A percentile compares a stretch with the other conserved stretches of the same genome.
These are phyloP conservation scores for Zeuzera pyrina DNA, from an alignment of 2,888 invertebrate species.

Conservation along the genomic window DNA sequence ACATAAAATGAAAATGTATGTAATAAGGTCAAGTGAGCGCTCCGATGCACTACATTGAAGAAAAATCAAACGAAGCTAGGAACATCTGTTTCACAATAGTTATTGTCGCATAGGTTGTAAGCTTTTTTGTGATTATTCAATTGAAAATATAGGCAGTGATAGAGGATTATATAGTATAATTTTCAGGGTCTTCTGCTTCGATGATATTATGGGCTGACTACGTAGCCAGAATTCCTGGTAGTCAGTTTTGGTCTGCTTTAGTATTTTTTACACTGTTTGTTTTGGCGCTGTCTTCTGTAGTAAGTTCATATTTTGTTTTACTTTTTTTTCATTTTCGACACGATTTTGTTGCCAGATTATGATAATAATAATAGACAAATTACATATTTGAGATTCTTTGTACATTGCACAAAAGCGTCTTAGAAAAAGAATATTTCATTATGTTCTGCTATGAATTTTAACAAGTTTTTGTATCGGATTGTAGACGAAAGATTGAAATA, in stretches of 20 bases:
- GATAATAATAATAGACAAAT: background rate
- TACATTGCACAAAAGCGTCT: background rate
- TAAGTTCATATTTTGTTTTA: constrained; percentile 20
- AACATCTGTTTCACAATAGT: too few species aligned
- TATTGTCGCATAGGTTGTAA: too few species aligned
- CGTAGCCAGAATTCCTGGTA: constrained; percentile 51
- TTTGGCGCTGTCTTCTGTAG: constrained; percentile 45
- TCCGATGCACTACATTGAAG: too few species aligned
- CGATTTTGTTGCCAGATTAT: background rate
- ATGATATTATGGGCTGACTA: constrained; percentile 58
- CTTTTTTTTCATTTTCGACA: background rate
- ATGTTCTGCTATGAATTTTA: too few species aligned
- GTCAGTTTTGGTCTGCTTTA: constrained; percentile 58
- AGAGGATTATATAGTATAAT: constrained; percentile 3
- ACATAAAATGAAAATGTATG: too few species aligned
- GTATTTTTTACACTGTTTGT: constrained; percentile 54
- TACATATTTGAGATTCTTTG: background rate
- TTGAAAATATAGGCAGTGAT: background rate
- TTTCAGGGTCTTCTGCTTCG: constrained; percentile 42
- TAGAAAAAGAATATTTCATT: too few species aligned
- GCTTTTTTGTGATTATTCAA: too few species aligned
- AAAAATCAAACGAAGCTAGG: too few species aligned
- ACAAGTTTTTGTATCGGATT: too few species aligned
- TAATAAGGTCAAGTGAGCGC: too few species aligned
- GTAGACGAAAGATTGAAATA: too few species aligned